phyloP scores from a whole-genome alignment of 2,888 invertebrate genomes.

The Thymelicus sylvestris region DNA sequence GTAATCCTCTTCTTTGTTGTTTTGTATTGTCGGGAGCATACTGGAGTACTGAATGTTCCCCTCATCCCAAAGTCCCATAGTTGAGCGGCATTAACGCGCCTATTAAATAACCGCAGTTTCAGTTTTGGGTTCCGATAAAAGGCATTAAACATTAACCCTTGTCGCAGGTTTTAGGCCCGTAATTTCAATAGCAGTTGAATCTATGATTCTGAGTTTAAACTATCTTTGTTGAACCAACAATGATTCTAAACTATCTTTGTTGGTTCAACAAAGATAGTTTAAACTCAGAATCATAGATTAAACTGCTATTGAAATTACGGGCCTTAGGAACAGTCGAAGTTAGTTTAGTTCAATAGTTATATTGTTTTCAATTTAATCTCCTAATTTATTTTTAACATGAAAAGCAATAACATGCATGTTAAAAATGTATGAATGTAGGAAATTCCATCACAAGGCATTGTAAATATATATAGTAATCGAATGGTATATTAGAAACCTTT shows the following conservation, averaged over 20 bases:
- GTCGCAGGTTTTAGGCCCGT: too few relatives aligned
- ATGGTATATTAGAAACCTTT: conserved; percentile 31
- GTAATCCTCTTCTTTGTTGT: background rate
- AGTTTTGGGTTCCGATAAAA: background rate
- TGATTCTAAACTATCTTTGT: too few relatives aligned
- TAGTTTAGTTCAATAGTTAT: conserved; percentile 47
- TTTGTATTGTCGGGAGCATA: background rate
- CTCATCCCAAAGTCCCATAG: background rate
- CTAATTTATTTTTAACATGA: conserved; percentile 20
- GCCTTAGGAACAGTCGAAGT: conserved; percentile 48
- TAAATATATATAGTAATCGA: conserved; percentile 30
- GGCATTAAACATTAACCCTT: conserved; percentile 14
- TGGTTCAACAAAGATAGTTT: too few relatives aligned
- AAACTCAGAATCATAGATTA: too few relatives aligned
- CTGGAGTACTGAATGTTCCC: background rate
- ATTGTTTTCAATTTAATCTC: conserved; percentile 13
- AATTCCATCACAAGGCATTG: conserved; percentile 36
- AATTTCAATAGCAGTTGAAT: too few relatives aligned
- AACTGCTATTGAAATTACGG: background rate
- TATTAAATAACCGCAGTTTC: background rate
- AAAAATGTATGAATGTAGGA: conserved; percentile 7
- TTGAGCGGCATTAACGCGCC: background rate
- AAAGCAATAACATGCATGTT: conserved; percentile 4
- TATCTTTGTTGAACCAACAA: too few relatives aligned
- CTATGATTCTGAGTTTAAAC: too few relatives aligned